Conservation (phyloP, 2,113 vertebrate species). For the Nycticebus coucang region DNA sequence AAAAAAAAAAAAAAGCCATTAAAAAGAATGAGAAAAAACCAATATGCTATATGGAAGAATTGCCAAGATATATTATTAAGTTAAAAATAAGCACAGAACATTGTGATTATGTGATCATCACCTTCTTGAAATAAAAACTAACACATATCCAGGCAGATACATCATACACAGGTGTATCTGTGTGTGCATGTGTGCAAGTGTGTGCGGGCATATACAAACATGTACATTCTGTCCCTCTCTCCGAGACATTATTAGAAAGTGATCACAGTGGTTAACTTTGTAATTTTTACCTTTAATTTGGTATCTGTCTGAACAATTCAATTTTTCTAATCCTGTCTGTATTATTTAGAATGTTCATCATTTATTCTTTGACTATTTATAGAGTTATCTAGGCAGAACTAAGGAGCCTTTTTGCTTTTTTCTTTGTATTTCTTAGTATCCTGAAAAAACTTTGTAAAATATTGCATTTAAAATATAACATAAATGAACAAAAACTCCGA, state of each 20-base stretch:
- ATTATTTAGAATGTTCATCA: background rate
- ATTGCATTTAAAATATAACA: background rate
- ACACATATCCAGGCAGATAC: background rate
- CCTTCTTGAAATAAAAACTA: background rate
- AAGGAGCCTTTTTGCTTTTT: background rate
- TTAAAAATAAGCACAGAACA: background rate
- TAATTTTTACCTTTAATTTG: background rate
- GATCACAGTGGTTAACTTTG: background rate
- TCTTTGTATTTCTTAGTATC: slow-evolving; percentile 15
- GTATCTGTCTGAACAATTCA: background rate
- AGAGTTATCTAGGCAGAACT: background rate
- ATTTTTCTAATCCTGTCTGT: background rate
- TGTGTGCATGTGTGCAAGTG: background rate
- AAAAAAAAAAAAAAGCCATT: background rate
- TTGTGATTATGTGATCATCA: background rate
- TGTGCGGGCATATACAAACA: background rate
- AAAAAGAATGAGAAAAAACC: background rate
- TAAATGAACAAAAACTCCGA: background rate
- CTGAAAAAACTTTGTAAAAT: background rate
- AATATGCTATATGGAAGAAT: background rate
- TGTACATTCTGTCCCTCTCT: background rate
- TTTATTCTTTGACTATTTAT: slow-evolving; percentile 2
- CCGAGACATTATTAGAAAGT: background rate
- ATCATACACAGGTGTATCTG: accelerated
- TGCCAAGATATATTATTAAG: background rate